Conservation (phyloP, 2,888 invertebrate genomes). For the Aleiodes alternator region DNA sequence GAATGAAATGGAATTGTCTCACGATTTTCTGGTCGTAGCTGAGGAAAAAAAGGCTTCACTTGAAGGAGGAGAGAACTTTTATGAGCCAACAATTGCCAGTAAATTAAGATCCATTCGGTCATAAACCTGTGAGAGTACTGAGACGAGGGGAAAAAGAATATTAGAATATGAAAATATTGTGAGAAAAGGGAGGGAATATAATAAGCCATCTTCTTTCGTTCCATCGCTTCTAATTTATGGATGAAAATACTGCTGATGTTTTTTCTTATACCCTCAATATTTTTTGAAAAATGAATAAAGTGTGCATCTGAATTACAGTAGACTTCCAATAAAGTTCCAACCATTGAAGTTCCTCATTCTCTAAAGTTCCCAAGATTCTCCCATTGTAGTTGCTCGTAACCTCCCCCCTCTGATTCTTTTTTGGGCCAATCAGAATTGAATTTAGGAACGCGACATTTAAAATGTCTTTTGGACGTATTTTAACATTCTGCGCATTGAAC, state of each 20-base stretch:
- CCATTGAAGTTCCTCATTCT: too few species aligned
- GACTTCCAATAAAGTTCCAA: too few species aligned
- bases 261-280: not conserved
- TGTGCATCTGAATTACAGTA: conserved; percentile 21
- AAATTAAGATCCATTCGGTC: conserved; percentile 55
- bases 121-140: conserved; percentile 37
- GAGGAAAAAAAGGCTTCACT: conserved; percentile 45
- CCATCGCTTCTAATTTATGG: not conserved
- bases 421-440: too few species aligned
- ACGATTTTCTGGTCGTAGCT: conserved; percentile 10
- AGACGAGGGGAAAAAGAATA: conserved; percentile 46
- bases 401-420: too few species aligned
- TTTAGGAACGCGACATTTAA: too few species aligned
- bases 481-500: too few species aligned
- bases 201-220: not conserved
- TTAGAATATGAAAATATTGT: conserved; percentile 52
- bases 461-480: too few species aligned
- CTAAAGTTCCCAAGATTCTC: too few species aligned
- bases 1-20: not conserved
- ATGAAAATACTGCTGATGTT: not conserved
- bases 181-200: not conserved
- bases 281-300: conserved; percentile 13
- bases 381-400: too few species aligned
- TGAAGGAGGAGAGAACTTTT: conserved; percentile 38
- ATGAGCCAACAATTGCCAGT: conserved; percentile 41